phyloP scores from a whole-genome alignment of 2,113 vertebrate genomes.

The Ophthalmolycus amberensis region DNA sequence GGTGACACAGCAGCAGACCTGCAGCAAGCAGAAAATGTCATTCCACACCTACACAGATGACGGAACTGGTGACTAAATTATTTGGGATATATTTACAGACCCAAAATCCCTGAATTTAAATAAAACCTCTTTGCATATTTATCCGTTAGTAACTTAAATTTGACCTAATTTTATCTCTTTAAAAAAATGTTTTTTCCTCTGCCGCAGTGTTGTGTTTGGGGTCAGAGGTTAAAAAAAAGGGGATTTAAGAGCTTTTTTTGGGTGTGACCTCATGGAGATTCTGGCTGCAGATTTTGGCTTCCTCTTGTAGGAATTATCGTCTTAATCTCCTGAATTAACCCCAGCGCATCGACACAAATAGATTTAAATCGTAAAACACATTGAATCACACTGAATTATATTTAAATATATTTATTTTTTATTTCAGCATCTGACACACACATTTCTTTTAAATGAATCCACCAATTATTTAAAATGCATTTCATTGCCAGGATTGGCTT shows the following conservation, averaged over 20 bases:
- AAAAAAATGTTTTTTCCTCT: not conserved
- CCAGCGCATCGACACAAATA: not conserved
- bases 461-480: not conserved
- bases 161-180: not conserved
- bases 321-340: slow-evolving; percentile 25
- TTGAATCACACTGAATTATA: not conserved
- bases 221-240: slow-evolving; percentile 46
- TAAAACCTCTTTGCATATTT: slow-evolving; percentile 9
- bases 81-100: not conserved
- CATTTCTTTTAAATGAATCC: not conserved
- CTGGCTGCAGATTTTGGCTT: slow-evolving; percentile 19
- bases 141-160: not conserved
- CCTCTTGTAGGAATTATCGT: slow-evolving; percentile 17
- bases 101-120: not conserved
- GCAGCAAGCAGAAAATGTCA: not conserved
- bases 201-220: slow-evolving; percentile 24
- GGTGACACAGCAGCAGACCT: slow-evolving; percentile 56
- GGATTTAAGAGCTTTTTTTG: slow-evolving; percentile 22
- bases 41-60: rapidly evolving
- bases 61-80: too few relatives aligned
- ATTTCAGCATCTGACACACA: not conserved
- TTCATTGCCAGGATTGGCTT: not conserved
- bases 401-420: not conserved
- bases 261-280: slow-evolving; percentile 26
- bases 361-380: not conserved